Evolutionary conservation across 2,888 invertebrate species (phyloP).

Genomic region (Ferrisia virgata): DNA sequence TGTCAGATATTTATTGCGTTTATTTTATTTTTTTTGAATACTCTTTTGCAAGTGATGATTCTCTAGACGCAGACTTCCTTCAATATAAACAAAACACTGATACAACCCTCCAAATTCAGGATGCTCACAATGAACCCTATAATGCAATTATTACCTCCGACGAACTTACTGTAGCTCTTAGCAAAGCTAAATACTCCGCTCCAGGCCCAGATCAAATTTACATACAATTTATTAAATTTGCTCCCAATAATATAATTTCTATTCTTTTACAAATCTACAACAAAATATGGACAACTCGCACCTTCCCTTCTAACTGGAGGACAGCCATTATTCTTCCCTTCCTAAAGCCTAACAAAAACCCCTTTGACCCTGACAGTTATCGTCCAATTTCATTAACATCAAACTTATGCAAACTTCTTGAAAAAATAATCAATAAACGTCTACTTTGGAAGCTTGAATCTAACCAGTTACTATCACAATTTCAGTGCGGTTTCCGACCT

Average conservation of each 20-base stretch:
- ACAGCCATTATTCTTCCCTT: conserved; percentile 6
- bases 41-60: too few species aligned
- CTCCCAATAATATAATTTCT: neutral
- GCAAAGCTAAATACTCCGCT: neutral
- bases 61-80: too few species aligned
- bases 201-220: neutral
- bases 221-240: neutral
- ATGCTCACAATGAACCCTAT: too few species aligned
- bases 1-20: too few species aligned
- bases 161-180: too few species aligned
- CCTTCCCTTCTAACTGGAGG: neutral
- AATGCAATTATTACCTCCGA: too few species aligned
- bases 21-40: too few species aligned
- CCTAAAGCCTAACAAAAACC: neutral
- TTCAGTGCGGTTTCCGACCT: too few species aligned
- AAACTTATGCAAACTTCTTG: neutral
- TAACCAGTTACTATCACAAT: too few species aligned
- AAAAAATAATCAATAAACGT: conserved; percentile 6
- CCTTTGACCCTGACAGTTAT: neutral
- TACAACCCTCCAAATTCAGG: too few species aligned
- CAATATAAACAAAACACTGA: too few species aligned
- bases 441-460: neutral
- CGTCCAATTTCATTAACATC: conserved; percentile 4
- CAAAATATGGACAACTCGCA: neutral
- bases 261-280: conserved; percentile 5